Evolutionary conservation across 2,888 invertebrate genomes (phyloP).

Genomic region (Melinaea menophilus): DNA sequence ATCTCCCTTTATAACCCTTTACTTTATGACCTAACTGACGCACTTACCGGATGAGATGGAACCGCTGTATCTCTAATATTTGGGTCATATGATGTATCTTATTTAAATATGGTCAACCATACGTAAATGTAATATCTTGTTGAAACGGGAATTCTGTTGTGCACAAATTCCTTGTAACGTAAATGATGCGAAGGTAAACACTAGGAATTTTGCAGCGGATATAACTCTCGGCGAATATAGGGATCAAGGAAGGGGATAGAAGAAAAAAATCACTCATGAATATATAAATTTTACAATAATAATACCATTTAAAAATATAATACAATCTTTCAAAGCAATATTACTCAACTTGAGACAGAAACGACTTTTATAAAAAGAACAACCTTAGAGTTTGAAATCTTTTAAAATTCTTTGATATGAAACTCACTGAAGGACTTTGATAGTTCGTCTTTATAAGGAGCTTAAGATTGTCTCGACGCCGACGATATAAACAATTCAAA

Average conservation of each 20-base stretch:
- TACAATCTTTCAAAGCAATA: no score
- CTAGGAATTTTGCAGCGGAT: not conserved
- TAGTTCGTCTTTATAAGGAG: not conserved
- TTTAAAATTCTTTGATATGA: not conserved
- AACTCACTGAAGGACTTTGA: not conserved
- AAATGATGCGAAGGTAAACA: slow-evolving; percentile 7
- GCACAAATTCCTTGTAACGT: slow-evolving; percentile 6
- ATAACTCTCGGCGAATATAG: not conserved
- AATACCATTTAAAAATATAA: no score
- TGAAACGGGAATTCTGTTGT: slow-evolving; percentile 11
- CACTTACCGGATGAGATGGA: slow-evolving; percentile 14
- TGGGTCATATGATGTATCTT: slow-evolving; percentile 14
- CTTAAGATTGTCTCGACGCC: slow-evolving; percentile 2
- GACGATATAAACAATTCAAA: not conserved
- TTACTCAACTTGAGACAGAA: no score
- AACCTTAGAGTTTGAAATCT: no score
- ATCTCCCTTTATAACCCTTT: slow-evolving; percentile 27
- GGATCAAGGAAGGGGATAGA: no score
- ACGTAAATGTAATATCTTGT: slow-evolving; percentile 8
- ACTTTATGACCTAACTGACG: slow-evolving; percentile 28
- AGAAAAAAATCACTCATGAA: no score
- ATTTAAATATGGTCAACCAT: slow-evolving; percentile 17
- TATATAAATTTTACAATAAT: no score
- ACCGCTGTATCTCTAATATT: slow-evolving; percentile 11
- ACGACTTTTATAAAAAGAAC: no score